Base-by-base conservation (phyloP, 2,113 vertebrate species). In the Amblyopsis rosae region DNA sequence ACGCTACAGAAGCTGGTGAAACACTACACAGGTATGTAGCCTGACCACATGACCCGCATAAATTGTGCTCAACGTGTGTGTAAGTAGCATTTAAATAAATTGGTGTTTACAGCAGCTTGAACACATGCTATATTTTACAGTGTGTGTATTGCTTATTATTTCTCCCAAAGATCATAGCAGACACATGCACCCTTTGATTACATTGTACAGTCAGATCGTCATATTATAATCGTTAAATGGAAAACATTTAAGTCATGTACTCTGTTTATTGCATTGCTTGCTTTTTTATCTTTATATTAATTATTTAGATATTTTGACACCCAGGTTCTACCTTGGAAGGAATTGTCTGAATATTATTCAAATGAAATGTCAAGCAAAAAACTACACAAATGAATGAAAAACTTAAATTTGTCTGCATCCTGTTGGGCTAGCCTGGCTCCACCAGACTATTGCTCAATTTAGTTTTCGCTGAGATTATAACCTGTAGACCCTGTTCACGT, bases 1-100 rank as follows among this genome's bases (percentile, higher is more conserved):
- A 95, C 93, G 5, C 92, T 99, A 1, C 98, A 98, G 90, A 99
- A 98, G 86, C 57, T 99, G 73, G 97, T 98, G 82, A 98, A 98
- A 84, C 98, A 99, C 89, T 99, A 99, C 88, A 97, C 96, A 94
- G 98, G 98, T 98, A 83, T 56, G 72, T 62, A 53, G 50, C 57
- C 15, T 3, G 8, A 55, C 62, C 50, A 10, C 47, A 12, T 15
- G 32, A 16, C 53, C 6, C 56, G 8, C 9, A 53, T 41, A 35
- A 11, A 45, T 45, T 9, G 17, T 1, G n/a, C 13, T 45, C 51
- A 7, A 32, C 57, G 4, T 3, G 57, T 46, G 9, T 11, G 13
- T 3, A 75, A 69, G 63, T 26, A 58, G 26, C 64, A 51, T 56
- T 70, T 48, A 73, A 59, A 57, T 51, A 72, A 67, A 80, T 70